Conservation (phyloP, 2,113 vertebrate species). For the Hippopotamus amphibius region DNA sequence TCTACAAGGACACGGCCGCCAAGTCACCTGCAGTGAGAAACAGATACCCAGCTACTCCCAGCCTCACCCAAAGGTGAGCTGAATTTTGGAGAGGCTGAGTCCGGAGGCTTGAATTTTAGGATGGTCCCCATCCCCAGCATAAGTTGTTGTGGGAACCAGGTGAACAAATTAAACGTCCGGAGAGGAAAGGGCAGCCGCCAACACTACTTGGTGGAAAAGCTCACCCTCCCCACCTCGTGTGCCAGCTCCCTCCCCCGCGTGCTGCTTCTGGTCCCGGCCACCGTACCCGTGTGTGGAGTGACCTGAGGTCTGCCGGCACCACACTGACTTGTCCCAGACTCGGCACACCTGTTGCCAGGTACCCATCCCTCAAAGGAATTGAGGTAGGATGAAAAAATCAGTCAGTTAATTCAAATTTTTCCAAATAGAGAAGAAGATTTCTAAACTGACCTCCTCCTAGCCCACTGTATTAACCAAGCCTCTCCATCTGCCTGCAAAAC, state of each 20-base stretch:
- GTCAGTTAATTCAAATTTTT: not conserved
- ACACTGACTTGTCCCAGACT: too few relatives aligned
- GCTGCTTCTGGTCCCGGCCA: not conserved
- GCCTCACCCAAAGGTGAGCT: not conserved
- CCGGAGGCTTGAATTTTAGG: not conserved
- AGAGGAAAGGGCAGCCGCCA: not conserved
- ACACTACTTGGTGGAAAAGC: not conserved
- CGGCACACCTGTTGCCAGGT: not conserved
- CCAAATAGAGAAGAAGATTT: not conserved
- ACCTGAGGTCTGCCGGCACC: rapidly evolving
- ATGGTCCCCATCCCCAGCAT: not conserved
- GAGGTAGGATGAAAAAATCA: not conserved
- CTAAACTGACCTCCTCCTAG: not conserved
- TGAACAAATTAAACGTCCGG: not conserved
- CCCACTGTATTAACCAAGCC: not conserved
- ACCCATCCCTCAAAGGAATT: not conserved
- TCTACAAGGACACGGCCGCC: not conserved
- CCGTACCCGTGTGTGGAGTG: rapidly evolving
- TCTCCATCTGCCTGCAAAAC: not conserved
- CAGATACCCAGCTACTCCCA: not conserved
- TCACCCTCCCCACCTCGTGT: not conserved
- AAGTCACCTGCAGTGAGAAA: constrained; percentile 42
- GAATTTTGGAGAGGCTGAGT: not conserved
- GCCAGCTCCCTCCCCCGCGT: not conserved
- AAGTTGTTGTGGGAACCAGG: not conserved